These are phyloP conservation scores for Poeciliopsis prolifica DNA, from an alignment of 2,113 vertebrate genomes.

Conservation along the genomic window DNA sequence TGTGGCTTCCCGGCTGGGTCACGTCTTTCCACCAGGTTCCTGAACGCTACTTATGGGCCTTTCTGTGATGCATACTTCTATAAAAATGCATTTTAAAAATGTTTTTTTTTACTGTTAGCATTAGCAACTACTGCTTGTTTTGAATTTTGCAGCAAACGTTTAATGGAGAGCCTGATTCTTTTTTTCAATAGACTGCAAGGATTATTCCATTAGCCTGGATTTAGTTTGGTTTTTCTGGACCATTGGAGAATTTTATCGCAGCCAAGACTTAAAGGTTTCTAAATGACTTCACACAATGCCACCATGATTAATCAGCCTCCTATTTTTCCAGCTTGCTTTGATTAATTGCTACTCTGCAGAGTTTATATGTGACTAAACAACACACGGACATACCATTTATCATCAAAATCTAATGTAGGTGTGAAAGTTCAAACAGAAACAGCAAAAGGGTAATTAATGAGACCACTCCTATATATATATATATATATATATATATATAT, in stretches of 20 bases:
- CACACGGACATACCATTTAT: slow-evolving; percentile 68
- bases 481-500: no score
- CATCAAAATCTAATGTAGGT: slow-evolving; percentile 56
- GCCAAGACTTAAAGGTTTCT: slow-evolving; percentile 26
- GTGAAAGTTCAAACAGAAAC: slow-evolving; percentile 65
- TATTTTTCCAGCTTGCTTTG: slow-evolving; percentile 52
- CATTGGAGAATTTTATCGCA: slow-evolving; percentile 19
- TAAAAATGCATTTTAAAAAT: not conserved
- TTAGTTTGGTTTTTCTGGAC: slow-evolving; percentile 15
- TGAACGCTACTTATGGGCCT: not conserved
- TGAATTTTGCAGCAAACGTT: not conserved
- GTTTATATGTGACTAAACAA: slow-evolving; percentile 70
- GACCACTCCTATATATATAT: slow-evolving; percentile 10
- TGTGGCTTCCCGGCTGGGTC: slow-evolving; percentile 25
- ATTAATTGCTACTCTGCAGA: slow-evolving; percentile 62
- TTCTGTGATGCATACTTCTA: not conserved
- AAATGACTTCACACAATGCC: slow-evolving; percentile 44
- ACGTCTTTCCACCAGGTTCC: slow-evolving; percentile 18
- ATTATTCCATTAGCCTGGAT: slow-evolving; percentile 12
- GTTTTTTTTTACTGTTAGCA: no score
- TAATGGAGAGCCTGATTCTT: not conserved
- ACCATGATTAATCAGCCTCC: slow-evolving; percentile 65
- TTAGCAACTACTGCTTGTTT: not conserved
- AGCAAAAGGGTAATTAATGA: slow-evolving; percentile 63
- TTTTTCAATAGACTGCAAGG: not conserved